These are phyloP conservation scores for Pandemis cinnamomeana DNA, from an alignment of 2,888 invertebrate species.

Conservation along the genomic window DNA sequence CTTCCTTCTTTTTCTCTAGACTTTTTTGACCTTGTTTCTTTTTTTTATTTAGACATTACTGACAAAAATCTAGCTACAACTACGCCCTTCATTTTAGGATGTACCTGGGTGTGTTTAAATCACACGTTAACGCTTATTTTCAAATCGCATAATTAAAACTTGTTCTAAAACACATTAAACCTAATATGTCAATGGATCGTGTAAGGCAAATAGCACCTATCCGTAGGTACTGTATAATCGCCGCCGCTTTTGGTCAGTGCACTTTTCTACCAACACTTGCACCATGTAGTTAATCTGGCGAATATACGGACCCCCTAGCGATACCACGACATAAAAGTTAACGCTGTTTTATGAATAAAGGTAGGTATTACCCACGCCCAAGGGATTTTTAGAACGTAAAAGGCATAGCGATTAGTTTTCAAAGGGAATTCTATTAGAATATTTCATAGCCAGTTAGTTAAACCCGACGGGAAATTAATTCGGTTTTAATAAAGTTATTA, in stretches of 20 bases:
- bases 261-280: conserved; percentile 26
- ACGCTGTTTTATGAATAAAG: conserved; percentile 50
- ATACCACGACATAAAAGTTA: conserved; percentile 52
- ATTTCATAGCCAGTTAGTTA: conserved; percentile 30
- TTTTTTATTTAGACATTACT: too few relatives aligned
- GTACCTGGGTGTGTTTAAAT: background rate
- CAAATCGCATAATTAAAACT: background rate
- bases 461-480: conserved; percentile 19
- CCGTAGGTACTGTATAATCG: conserved; percentile 14
- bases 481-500: conserved; percentile 3
- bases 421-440: conserved; percentile 29
- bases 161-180: conserved; percentile 3
- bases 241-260: conserved; percentile 23
- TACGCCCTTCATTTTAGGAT: background rate
- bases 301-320: conserved; percentile 54
- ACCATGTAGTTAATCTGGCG: conserved; percentile 44
- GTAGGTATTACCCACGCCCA: conserved; percentile 36
- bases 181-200: conserved; percentile 18
- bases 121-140: background rate
- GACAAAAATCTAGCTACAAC: too few relatives aligned
- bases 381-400: conserved; percentile 37
- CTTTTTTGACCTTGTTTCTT: too few relatives aligned
- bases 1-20: too few relatives aligned
- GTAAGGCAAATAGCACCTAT: conserved; percentile 24
- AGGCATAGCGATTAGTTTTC: conserved; percentile 35